Base-by-base conservation (phyloP, 2,888 invertebrate species). In the Blastobasis lacticolella region DNA sequence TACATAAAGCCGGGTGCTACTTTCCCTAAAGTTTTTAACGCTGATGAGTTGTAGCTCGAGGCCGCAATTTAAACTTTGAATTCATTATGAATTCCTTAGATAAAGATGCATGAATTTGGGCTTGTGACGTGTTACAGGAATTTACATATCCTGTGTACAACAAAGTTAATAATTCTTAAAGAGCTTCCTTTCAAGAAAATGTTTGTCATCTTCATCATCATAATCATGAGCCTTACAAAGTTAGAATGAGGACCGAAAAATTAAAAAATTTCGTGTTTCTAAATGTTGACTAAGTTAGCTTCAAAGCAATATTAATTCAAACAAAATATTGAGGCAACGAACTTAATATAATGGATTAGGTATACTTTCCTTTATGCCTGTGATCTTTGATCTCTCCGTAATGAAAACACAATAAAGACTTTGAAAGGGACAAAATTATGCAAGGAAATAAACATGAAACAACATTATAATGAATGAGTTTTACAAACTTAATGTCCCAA, bases 61-160 rank as follows among this genome's bases (percentile, higher is more conserved):
- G 74, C 73, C 66, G 73, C 75, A 81, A 78, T 83, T 81, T 74
- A 73, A 81, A 80, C 78, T 81, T 77, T 72, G 75, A 75, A 78
- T 76, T 77, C 72, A 79, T 76, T 76, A 78, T 71, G 71, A 79
- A 78, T 78, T 72, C 68, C 67, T 70, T 66, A 67, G 71, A 72
- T 69, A 69, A 71, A 70, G 71, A 74, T 72, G 71, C 71, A 72
- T 67, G 69, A 67, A 71, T 69, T 62, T 57, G 56, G 60, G 63
- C 61, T 60, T 66, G 66, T 68, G 71, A 72, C 64, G 67, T 71
- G 67, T 73, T 69, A 71, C 23, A 23, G 23, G 23, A 23, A 23
- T 23, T 23, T 23, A 23, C 23, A 23, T 23, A 23, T 23, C 23
- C 23, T 23, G 23, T 23, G 23, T 23, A 23, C 23, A 23, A 23